Evolutionary conservation across 2,888 invertebrate genomes (phyloP).

Genomic region (Pterostichus niger): DNA sequence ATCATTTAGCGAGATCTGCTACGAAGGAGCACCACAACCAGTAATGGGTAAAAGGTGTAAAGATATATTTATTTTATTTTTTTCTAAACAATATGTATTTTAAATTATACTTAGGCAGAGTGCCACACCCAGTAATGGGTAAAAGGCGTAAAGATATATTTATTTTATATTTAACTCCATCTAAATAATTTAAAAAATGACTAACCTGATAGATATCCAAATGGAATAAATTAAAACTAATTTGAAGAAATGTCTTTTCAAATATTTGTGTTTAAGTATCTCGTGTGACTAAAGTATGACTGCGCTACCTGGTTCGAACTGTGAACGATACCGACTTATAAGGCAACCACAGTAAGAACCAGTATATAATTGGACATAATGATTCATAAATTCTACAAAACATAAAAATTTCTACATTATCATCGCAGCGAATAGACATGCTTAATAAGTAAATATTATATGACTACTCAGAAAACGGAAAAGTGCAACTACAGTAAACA

Average conservation of each 20-base stretch:
- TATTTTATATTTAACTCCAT: too few relatives aligned
- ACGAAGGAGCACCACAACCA: too few relatives aligned
- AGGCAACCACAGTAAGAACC: background rate
- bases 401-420: constrained; percentile 28
- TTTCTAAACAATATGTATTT: too few relatives aligned
- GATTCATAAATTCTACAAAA: constrained; percentile 35
- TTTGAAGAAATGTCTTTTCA: constrained; percentile 26
- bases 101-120: too few relatives aligned
- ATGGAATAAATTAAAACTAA: constrained; percentile 8
- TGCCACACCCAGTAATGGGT: too few relatives aligned
- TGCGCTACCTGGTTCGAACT: background rate
- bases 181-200: too few relatives aligned
- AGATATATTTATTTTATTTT: too few relatives aligned
- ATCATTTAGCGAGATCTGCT: too few relatives aligned
- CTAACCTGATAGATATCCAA: too few relatives aligned
- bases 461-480: constrained; percentile 9
- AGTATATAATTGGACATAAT: constrained; percentile 20
- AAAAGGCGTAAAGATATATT: too few relatives aligned
- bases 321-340: constrained; percentile 12
- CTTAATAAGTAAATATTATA: constrained; percentile 1
- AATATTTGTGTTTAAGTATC: constrained; percentile 22
- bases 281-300: constrained; percentile 29
- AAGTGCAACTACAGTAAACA: constrained; percentile 20
- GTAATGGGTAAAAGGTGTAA: too few relatives aligned
- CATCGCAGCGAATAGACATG: constrained; percentile 11